These are phyloP conservation scores for Idaea aversata DNA, from an alignment of 2,888 invertebrate species.

Conservation along the genomic window DNA sequence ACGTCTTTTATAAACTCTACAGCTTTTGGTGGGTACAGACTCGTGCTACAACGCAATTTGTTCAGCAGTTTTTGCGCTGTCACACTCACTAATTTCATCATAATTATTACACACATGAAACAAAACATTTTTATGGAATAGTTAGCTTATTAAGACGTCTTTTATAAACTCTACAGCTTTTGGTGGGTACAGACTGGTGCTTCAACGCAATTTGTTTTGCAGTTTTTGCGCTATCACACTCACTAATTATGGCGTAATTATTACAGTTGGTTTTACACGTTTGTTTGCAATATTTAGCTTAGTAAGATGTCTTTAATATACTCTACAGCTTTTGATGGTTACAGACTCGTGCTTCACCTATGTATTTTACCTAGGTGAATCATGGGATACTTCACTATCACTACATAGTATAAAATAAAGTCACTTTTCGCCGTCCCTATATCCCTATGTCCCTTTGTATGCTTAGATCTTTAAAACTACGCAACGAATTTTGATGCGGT, in stretches of 20 bases:
- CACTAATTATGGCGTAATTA: background rate
- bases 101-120: background rate
- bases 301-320: conserved; percentile 7
- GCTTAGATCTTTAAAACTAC: too few relatives aligned
- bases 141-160: conserved; percentile 6
- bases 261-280: too few relatives aligned
- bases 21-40: background rate
- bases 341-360: too few relatives aligned
- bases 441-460: too few relatives aligned
- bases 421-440: too few relatives aligned
- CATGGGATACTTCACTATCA: background rate
- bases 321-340: background rate
- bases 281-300: background rate
- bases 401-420: too few relatives aligned
- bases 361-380: too few relatives aligned
- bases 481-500: too few relatives aligned
- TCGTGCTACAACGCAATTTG: too few relatives aligned
- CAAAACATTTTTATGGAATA: background rate
- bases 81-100: background rate
- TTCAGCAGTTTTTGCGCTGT: background rate
- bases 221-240: background rate
- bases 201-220: too few relatives aligned
- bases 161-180: conserved; percentile 5
- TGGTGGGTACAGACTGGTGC: background rate
- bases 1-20: conserved; percentile 7